Evolutionary conservation across 2,797 vertebrate species (phyloP), one percentile per base, ranked within the genome.

Genomic region (Florisuga fusca): DNA sequence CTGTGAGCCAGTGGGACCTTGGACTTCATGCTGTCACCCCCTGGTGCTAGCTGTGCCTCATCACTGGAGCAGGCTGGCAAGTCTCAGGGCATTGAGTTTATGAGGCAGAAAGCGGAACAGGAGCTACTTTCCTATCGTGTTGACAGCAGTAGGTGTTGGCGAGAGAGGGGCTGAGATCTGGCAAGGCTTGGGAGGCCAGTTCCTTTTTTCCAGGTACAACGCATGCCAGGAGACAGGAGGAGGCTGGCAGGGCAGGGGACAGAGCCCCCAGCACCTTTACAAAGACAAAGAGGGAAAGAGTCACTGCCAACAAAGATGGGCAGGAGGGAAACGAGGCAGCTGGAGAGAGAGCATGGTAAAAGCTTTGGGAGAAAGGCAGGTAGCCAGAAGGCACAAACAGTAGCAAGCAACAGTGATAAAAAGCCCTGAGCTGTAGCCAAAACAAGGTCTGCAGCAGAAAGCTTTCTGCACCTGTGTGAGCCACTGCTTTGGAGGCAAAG

Each of bases 21-120:
- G 38, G 0, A 1, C 23, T 51, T 43, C 15, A 22, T 4, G 0
- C 8, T 0, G 0, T 9, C 45, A 41, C 38, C 45, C n/a, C 55
- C 76, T 54, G 8, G 25, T 54, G 54, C 19, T 76, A 21, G 51
- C 1, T 26, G 10, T 21, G 26, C 66, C 77, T 23, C 53, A 3
- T 15, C 57, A 3, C 27, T 2, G 5, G 33, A 29, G 5, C 43
- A 5, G 0, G 2, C 23, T 10, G 29, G 17, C 59, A n/a, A 15
- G 10, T 17, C 33, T 38, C 18, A 6, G 5, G 1, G 0, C 0
- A 1, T 1, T 27, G 55, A 38, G 14, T 27, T 86, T 36, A 22
- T 7, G 38, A 41, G 15, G 18, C 83, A 64, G 53, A 50, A 67
- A 81, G 26, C 66, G 68, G 54, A 71, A 20, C 9, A 59, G 69